phyloP scores from a whole-genome alignment of 2,888 invertebrate species.

The Polyommatus iphigenia region DNA sequence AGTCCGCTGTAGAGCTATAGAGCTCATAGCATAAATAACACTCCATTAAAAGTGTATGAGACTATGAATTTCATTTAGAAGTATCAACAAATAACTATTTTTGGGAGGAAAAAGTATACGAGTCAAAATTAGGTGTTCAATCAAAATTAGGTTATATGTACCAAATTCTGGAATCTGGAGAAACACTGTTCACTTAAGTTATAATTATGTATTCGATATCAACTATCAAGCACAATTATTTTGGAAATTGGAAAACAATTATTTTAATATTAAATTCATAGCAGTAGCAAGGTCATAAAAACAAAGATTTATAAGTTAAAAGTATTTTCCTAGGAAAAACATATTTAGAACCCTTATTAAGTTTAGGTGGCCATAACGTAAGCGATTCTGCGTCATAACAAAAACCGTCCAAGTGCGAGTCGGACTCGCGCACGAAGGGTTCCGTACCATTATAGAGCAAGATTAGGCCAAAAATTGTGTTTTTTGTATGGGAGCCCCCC shows the following conservation, averaged over 20 bases:
- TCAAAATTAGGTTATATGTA: neutral
- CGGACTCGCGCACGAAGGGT: no score
- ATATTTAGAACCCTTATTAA: constrained; percentile 1
- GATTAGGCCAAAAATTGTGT: no score
- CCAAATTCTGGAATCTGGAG: no score
- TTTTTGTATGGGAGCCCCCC: no score
- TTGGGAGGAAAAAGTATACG: neutral
- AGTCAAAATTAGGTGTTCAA: neutral
- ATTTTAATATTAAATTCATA: neutral
- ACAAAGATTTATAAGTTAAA: neutral
- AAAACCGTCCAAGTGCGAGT: no score
- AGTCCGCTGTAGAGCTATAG: constrained; percentile 29
- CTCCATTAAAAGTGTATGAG: constrained; percentile 35
- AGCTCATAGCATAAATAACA: constrained; percentile 33
- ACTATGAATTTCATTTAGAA: constrained; percentile 30
- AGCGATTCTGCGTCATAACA: neutral
- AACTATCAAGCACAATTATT: no score
- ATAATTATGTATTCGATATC: no score
- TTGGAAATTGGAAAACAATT: no score
- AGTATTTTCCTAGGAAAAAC: neutral
- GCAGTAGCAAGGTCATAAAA: neutral
- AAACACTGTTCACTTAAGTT: no score
- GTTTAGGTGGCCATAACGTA: neutral
- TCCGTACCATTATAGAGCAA: no score
- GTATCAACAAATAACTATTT: neutral